Conservation (phyloP, 1,140 invertebrate species). For the Euwallacea fornicatus region DNA sequence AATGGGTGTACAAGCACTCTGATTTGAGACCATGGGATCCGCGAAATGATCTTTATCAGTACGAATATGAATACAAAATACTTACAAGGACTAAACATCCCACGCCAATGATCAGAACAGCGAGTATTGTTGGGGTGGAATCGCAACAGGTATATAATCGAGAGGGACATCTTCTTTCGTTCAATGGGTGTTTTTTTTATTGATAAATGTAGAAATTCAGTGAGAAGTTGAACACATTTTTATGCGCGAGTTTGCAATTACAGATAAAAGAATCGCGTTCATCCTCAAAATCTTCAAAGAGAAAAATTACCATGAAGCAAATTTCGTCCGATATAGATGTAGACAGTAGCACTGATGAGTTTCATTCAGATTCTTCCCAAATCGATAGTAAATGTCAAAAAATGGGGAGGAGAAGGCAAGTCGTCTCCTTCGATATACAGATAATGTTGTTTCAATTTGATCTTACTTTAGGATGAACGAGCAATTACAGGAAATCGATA, state of each 20-base stretch:
- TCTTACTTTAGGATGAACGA: conserved; percentile 45
- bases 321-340: conserved; percentile 50
- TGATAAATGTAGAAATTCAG: neutral
- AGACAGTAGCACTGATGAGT: conserved; percentile 50
- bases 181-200: neutral
- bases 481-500: conserved; percentile 47
- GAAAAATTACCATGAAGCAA: conserved; percentile 49
- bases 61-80: conserved; percentile 72
- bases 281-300: conserved; percentile 41
- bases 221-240: neutral
- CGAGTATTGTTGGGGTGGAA: conserved; percentile 64
- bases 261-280: conserved; percentile 26
- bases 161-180: neutral
- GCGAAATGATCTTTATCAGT: conserved; percentile 79
- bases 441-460: conserved; percentile 1
- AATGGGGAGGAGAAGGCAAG: conserved; percentile 40
- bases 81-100: conserved; percentile 73
- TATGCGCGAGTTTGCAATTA: neutral
- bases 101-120: conserved; percentile 67
- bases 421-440: neutral
- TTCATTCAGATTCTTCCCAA: conserved; percentile 51
- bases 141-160: conserved; percentile 51
- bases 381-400: conserved; percentile 44
- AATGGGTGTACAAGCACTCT: conserved; percentile 77
- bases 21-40: conserved; percentile 80